phyloP scores from a whole-genome alignment of 92 coral and sea anemone species.

The Paramuricea clavata region DNA sequence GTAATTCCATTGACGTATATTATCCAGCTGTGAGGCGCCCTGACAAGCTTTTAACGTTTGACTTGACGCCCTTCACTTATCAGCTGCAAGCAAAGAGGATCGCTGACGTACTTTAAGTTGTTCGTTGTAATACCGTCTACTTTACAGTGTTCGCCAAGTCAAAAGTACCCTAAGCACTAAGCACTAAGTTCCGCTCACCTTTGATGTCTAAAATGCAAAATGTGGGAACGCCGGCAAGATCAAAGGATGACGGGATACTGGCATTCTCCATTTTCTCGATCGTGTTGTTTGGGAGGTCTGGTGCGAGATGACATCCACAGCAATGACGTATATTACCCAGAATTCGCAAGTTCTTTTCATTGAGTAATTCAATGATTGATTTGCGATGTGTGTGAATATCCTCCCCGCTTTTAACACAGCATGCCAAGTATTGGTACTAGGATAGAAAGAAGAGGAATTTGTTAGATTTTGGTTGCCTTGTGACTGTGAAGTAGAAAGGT shows the following conservation, averaged over 20 bases:
- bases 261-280: slow-evolving; percentile 63
- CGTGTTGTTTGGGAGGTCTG: slow-evolving; percentile 63
- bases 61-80: too few relatives aligned
- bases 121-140: too few relatives aligned
- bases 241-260: slow-evolving; percentile 63
- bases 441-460: not conserved
- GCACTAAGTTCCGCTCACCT: slow-evolving; percentile 64
- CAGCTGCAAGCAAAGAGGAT: too few relatives aligned
- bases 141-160: too few relatives aligned
- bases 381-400: slow-evolving; percentile 73
- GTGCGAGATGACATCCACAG: slow-evolving; percentile 85
- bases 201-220: slow-evolving; percentile 73
- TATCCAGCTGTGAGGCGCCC: too few relatives aligned
- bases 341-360: slow-evolving; percentile 62
- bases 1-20: too few relatives aligned
- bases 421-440: slow-evolving; percentile 77
- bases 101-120: too few relatives aligned
- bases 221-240: slow-evolving; percentile 92
- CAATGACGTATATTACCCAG: slow-evolving; percentile 72
- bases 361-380: slow-evolving; percentile 70
- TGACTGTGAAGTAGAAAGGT: too few relatives aligned
- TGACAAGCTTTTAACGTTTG: too few relatives aligned
- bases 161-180: too few relatives aligned
- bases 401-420: slow-evolving; percentile 89
- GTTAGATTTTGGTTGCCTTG: not conserved